Conservation (phyloP, 2,113 vertebrate species). For the Lampris incognitus region DNA sequence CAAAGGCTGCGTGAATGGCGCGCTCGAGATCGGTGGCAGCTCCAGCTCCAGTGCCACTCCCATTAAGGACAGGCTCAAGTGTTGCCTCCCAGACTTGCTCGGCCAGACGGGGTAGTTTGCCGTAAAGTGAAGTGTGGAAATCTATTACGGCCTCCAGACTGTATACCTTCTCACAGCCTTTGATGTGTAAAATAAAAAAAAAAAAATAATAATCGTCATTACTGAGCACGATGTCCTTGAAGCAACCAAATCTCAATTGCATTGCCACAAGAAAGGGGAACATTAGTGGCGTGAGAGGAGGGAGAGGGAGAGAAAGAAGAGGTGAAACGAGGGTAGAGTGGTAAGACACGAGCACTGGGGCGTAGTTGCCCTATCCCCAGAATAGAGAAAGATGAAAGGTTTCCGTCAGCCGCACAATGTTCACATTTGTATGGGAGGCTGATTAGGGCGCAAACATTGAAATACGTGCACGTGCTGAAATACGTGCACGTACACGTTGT, state of each 20-base stretch:
- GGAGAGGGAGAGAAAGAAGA: conserved; percentile 4
- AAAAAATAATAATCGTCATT: neutral
- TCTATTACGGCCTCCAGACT: neutral
- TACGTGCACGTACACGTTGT: neutral
- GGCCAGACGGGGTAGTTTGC: conserved; percentile 7
- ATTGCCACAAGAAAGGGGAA: neutral
- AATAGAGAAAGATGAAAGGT: conserved; percentile 55
- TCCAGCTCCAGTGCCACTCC: conserved; percentile 58
- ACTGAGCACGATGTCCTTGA: neutral
- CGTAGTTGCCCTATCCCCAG: conserved; percentile 41
- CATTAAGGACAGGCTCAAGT: conserved; percentile 24
- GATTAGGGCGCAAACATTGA: too few relatives aligned
- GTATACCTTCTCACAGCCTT: neutral
- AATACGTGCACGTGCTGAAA: neutral
- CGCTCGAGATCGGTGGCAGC: neutral
- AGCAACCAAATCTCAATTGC: neutral
- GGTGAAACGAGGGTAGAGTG: conserved; percentile 44
- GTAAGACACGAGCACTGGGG: conserved; percentile 51
- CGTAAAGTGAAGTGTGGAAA: neutral
- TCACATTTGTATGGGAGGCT: neutral
- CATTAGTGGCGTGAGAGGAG: neutral
- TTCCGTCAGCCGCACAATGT: conserved; percentile 32
- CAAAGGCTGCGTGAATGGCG: neutral
- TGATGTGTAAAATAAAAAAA: neutral
- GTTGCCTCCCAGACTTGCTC: conserved; percentile 5